Base-by-base conservation (phyloP, 2,888 invertebrate species). In the Philopedon plagiatum region DNA sequence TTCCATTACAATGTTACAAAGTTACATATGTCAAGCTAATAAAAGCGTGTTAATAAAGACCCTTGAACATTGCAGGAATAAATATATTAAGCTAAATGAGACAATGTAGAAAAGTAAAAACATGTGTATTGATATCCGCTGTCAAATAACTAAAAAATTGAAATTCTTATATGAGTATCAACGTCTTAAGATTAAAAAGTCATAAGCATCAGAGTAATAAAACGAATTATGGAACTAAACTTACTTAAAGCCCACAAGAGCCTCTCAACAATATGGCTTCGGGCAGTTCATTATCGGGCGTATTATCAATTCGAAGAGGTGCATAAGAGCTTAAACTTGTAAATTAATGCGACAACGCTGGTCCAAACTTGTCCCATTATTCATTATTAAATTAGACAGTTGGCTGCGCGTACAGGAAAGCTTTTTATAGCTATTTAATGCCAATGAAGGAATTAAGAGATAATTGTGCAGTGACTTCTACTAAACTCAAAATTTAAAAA, bases 311-410 rank as follows among this genome's bases (percentile, higher is more conserved):
- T 75, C 60, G 65, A 71, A 74, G 75, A 67, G 74, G 71, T 75
- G 75, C 66, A 61, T 41, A 61, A 61, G 46, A 26, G 29, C 32
- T 73, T 60, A 75, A 77, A 73, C 73, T 73, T 70, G 66, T 73
- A 63, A 73, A 76, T 69, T 68, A 76, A 44, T 71, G 69, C 69
- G 75, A 71, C 71, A 68, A 75, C 73, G 70, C 66, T 63, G 41
- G 63, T 39, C 58, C 37, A 37, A 77, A 77, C 77, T 77, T 76
- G 70, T 15, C 29, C 67, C 75, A 76, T 77, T 76, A 77, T 74
- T 77, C 77, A 77, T 77, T 46, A 69, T 77, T 76, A 76, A 73
- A 57, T 39, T 23, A 65, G 62, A 62, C 62, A 62, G 63, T 54
- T 51, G 63, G 51, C 19, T 23, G 54, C 54, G 63, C 46, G 46